phyloP scores from a whole-genome alignment of 2,113 vertebrate genomes.

The Myotis brandtii region DNA sequence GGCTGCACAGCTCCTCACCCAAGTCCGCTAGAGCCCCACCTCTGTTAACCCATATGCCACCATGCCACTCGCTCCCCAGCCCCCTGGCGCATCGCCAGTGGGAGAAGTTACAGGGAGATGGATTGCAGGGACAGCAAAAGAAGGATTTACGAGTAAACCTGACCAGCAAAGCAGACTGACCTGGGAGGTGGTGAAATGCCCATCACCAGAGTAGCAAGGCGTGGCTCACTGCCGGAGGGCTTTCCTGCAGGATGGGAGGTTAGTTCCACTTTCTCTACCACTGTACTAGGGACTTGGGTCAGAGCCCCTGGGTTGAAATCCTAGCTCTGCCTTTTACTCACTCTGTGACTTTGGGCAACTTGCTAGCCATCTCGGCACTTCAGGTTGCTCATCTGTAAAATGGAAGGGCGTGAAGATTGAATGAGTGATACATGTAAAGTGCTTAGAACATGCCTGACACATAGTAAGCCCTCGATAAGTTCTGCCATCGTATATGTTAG shows the following conservation, averaged over 20 bases:
- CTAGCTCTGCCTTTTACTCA: background rate
- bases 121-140: background rate
- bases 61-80: background rate
- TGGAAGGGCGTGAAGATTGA: background rate
- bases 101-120: background rate
- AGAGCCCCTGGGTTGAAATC: background rate
- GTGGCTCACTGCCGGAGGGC: accelerated
- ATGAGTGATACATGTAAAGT: no score
- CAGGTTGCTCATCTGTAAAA: background rate
- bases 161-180: background rate
- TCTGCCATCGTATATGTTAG: background rate
- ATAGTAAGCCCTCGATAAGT: no score
- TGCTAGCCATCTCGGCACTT: constrained; percentile 26
- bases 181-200: background rate
- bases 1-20: background rate
- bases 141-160: background rate
- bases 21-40: background rate
- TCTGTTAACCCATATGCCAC: background rate
- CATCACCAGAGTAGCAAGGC: background rate
- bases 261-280: background rate
- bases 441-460: background rate
- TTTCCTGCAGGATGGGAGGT: background rate
- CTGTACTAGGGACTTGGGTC: background rate
- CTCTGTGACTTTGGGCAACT: background rate
- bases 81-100: background rate